Conservation (phyloP, 2,113 vertebrate genomes). For the Taurulus bubalis region DNA sequence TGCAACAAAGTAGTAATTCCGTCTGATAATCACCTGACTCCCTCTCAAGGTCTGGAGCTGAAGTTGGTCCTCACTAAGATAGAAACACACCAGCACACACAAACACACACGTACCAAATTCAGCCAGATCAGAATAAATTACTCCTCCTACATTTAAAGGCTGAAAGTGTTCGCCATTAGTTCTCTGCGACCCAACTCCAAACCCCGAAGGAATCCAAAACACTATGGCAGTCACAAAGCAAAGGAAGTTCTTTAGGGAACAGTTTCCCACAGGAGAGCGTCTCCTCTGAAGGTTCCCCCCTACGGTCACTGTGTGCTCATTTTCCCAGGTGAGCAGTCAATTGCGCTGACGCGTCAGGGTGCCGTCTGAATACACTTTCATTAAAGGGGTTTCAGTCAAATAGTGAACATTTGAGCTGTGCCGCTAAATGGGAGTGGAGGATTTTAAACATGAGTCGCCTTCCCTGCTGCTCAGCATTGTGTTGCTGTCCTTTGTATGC, state of each 20-base stretch:
- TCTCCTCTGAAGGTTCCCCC: background rate
- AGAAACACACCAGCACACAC: background rate
- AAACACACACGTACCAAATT: background rate
- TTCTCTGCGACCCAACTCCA: background rate
- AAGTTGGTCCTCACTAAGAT: background rate
- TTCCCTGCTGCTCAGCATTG: slow-evolving; percentile 8
- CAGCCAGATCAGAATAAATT: slow-evolving; percentile 1
- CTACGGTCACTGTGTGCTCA: background rate
- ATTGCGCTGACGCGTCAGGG: background rate
- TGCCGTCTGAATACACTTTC: slow-evolving; percentile 16
- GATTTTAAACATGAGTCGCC: slow-evolving; percentile 5
- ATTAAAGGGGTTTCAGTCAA: slow-evolving; percentile 29
- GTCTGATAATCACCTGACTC: background rate
- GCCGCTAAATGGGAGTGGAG: background rate
- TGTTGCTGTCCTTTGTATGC: background rate
- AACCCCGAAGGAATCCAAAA: slow-evolving; percentile 12
- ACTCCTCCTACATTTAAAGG: background rate
- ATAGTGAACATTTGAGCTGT: slow-evolving; percentile 1
- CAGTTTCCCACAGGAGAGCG: background rate
- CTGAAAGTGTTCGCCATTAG: slow-evolving; percentile 12
- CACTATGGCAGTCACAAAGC: background rate
- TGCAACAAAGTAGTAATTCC: background rate
- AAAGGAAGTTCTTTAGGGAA: background rate
- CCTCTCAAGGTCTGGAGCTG: background rate
- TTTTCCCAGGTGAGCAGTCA: background rate